These are phyloP conservation scores for Bufo gargarizans DNA, from an alignment of 2,113 vertebrate genomes.

Conservation along the genomic window DNA sequence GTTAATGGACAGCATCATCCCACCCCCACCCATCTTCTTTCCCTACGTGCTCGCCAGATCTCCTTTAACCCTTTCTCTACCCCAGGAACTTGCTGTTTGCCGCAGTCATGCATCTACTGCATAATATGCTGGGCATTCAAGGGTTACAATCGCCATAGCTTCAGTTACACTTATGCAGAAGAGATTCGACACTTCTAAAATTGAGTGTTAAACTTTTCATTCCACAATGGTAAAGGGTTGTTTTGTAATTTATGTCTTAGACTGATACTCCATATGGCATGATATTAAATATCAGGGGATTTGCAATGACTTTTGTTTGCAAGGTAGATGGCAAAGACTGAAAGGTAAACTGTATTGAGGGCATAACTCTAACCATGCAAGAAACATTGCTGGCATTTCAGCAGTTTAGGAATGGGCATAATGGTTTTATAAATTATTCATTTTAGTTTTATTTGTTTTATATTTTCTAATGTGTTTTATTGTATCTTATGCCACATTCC, in stretches of 20 bases:
- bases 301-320: conserved; percentile 12
- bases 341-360: not conserved
- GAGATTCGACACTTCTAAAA: not conserved
- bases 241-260: conserved; percentile 14
- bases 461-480: not conserved
- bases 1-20: conserved; percentile 92
- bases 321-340: conserved; percentile 5
- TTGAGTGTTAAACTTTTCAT: conserved; percentile 7
- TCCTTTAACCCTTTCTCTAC: conserved; percentile 54
- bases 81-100: not conserved
- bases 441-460: not conserved
- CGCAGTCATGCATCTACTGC: not conserved
- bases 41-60: conserved; percentile 45
- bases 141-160: conserved; percentile 35
- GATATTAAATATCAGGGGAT: conserved; percentile 29
- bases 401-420: not conserved
- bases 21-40: conserved; percentile 67
- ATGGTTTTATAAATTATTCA: not conserved
- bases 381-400: not conserved
- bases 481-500: not conserved
- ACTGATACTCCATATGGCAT: conserved; percentile 31
- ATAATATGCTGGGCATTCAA: not conserved
- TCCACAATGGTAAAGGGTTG: not conserved
- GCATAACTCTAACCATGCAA: not conserved
- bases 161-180: not conserved